Evolutionary conservation across 2,888 invertebrate species (phyloP).

Genomic region (Phengaris alcon): DNA sequence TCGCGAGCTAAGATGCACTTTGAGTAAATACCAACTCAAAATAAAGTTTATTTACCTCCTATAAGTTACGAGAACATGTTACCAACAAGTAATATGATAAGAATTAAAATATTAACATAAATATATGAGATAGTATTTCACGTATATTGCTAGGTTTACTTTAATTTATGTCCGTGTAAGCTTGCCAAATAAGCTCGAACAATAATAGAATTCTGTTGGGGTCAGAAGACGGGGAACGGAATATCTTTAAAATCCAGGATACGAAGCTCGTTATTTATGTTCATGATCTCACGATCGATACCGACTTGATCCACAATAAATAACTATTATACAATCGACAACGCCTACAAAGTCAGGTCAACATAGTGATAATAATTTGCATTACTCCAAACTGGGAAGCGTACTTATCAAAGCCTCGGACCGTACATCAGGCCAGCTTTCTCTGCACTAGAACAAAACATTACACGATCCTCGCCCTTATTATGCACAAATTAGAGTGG

Average conservation of each 20-base stretch:
- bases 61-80: not conserved
- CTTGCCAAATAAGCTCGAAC: constrained; percentile 13
- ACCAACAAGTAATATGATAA: not conserved
- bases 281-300: constrained; percentile 41
- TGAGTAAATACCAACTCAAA: not conserved
- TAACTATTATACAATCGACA: constrained; percentile 57
- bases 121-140: not conserved
- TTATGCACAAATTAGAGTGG: constrained; percentile 27
- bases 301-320: constrained; percentile 44
- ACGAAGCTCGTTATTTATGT: constrained; percentile 38
- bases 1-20: not conserved
- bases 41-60: not conserved
- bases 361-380: constrained; percentile 68
- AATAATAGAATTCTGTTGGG: constrained; percentile 22
- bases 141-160: not conserved
- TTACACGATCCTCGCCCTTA: constrained; percentile 35
- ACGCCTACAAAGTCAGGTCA: constrained; percentile 62
- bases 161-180: not conserved
- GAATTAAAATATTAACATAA: not conserved
- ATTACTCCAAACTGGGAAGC: constrained; percentile 64
- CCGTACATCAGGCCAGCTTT: constrained; percentile 64
- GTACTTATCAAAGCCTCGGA: constrained; percentile 59
- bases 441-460: constrained; percentile 43
- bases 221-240: constrained; percentile 32
- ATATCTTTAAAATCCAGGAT: constrained; percentile 37